phyloP scores from a whole-genome alignment of 2,888 invertebrate genomes.

The Uropetala carovei region DNA sequence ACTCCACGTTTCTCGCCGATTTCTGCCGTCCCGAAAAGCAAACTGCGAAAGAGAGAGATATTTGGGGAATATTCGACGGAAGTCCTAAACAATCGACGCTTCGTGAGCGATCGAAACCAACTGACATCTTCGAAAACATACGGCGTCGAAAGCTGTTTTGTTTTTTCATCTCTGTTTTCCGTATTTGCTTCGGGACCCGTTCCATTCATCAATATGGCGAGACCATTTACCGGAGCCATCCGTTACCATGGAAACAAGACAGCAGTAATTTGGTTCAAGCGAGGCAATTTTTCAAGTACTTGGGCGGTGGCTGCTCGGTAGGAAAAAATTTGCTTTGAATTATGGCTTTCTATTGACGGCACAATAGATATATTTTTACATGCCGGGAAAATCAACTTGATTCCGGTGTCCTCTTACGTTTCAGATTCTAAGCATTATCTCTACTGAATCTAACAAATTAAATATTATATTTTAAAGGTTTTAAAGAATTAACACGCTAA shows the following conservation, averaged over 20 bases:
- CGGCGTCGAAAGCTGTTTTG: not conserved
- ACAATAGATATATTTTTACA: not conserved
- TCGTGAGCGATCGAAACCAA: not conserved
- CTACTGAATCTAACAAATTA: too few relatives aligned
- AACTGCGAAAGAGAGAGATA: not conserved
- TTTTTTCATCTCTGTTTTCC: not conserved
- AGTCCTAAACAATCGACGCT: not conserved
- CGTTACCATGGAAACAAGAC: not conserved
- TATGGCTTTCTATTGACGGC: not conserved
- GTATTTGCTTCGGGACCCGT: slow-evolving; percentile 13
- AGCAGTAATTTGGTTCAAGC: not conserved
- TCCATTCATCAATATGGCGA: slow-evolving; percentile 13
- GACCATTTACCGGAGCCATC: not conserved
- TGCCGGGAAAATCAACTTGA: not conserved
- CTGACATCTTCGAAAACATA: slow-evolving; percentile 17
- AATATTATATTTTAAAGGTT: too few relatives aligned
- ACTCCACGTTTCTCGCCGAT: too few relatives aligned
- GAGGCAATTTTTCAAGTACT: not conserved
- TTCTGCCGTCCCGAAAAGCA: too few relatives aligned
- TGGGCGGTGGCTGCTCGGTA: not conserved
- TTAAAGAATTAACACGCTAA: too few relatives aligned
- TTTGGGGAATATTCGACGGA: too few relatives aligned
- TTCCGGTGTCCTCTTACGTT: too few relatives aligned
- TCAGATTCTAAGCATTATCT: too few relatives aligned
- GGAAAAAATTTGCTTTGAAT: not conserved